Conservation (phyloP, 2,797 vertebrate species). For the Micromesistius poutassou region DNA sequence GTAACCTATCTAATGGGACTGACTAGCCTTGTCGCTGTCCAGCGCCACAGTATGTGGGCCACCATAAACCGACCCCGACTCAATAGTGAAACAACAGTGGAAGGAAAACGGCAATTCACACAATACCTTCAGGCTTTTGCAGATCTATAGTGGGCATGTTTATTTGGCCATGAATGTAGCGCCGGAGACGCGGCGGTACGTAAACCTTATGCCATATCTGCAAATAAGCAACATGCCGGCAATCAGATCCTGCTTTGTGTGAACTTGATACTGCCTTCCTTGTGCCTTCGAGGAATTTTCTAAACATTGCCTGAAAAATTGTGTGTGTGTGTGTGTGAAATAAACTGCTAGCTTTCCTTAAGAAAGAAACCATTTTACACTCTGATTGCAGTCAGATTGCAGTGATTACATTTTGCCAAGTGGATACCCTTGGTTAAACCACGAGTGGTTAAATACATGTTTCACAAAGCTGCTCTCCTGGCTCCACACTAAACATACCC, state of each 20-base stretch:
- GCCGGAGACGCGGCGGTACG: background rate
- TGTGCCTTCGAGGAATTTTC: background rate
- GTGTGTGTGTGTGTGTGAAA: background rate
- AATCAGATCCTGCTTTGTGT: background rate
- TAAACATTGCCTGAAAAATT: background rate
- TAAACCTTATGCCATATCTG: background rate
- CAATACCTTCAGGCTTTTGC: background rate
- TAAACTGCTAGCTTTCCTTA: background rate
- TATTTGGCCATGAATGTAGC: background rate
- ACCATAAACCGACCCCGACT: background rate
- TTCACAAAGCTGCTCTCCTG: too few species aligned
- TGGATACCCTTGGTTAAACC: background rate
- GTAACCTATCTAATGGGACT: slow-evolving; percentile 55
- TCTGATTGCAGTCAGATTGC: background rate
- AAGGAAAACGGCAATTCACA: background rate
- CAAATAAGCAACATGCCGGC: background rate
- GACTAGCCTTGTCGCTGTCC: slow-evolving; percentile 26
- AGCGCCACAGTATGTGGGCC: slow-evolving; percentile 19
- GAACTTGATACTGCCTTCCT: background rate
- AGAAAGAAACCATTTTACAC: background rate
- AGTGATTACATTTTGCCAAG: background rate
- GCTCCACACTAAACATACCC: background rate
- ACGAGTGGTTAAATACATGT: too few species aligned
- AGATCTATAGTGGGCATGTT: background rate
- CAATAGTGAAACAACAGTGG: background rate